Conservation (phyloP, 2,888 invertebrate species). For the Polymixis lichenea region DNA sequence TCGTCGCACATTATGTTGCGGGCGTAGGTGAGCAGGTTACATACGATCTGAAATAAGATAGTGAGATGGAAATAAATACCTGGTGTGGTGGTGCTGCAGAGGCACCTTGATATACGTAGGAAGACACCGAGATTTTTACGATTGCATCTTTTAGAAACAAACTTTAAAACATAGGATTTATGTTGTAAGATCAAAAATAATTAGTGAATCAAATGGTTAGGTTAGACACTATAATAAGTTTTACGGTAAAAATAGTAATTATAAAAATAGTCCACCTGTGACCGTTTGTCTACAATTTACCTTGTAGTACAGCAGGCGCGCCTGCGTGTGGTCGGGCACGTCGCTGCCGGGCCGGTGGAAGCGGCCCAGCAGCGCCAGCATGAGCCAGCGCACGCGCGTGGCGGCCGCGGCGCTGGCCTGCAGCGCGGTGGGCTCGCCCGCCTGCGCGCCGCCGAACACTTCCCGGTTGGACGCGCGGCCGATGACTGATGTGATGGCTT, state of each 20-base stretch:
- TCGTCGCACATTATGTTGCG: slow-evolving; percentile 92
- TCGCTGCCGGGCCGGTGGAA: slow-evolving; percentile 85
- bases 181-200: no score
- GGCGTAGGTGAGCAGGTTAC: slow-evolving; percentile 93
- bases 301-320: slow-evolving; percentile 62
- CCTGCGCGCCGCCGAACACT: slow-evolving; percentile 78
- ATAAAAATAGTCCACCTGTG: no score
- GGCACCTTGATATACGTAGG: no score
- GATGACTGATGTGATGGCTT: slow-evolving; percentile 94
- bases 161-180: no score
- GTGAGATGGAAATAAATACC: no score
- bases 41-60: slow-evolving; percentile 90
- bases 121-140: no score
- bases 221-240: no score
- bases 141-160: no score
- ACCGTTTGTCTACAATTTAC: neutral
- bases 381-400: slow-evolving; percentile 93
- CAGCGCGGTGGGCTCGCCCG: slow-evolving; percentile 66
- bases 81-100: no score
- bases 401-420: slow-evolving; percentile 90
- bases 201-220: no score
- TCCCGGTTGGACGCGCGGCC: slow-evolving; percentile 92
- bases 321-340: slow-evolving; percentile 62
- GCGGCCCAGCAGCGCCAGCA: slow-evolving; percentile 93
- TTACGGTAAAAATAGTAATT: no score